These are phyloP conservation scores for Hedychridium roseum DNA, from an alignment of 2,888 invertebrate species.

Conservation along the genomic window DNA sequence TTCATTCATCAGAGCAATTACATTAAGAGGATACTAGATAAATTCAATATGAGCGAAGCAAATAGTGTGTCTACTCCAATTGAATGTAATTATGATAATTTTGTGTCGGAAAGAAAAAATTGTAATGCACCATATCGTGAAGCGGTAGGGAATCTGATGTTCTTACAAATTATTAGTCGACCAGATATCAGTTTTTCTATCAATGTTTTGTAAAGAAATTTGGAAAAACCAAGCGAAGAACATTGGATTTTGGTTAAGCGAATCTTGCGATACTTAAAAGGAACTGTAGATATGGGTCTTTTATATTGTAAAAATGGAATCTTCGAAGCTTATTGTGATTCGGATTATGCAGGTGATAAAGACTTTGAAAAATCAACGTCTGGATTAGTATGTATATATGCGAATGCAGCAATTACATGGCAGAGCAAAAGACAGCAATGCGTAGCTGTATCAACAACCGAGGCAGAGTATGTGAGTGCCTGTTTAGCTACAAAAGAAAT, in stretches of 20 bases:
- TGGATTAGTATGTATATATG: constrained; percentile 1
- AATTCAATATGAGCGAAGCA: no score
- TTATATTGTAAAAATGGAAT: no score
- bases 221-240: not conserved
- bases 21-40: no score
- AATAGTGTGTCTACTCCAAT: no score
- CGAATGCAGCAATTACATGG: not conserved
- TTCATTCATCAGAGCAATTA: no score
- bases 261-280: constrained; percentile 8
- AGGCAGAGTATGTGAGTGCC: no score
- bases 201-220: not conserved
- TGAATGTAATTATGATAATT: no score
- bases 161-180: constrained; percentile 1
- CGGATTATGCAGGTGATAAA: not conserved
- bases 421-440: constrained; percentile 4
- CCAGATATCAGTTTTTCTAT: constrained; percentile 2
- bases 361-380: not conserved
- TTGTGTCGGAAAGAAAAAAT: no score
- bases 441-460: no score
- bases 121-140: constrained; percentile 3
- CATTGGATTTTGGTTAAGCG: constrained; percentile 6
- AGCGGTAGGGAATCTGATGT: constrained; percentile 6
- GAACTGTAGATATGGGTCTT: no score
- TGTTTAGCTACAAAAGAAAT: no score
- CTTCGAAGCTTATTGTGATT: no score